phyloP scores from a whole-genome alignment of 1,140 invertebrate species.

The Nephila pilipes region DNA sequence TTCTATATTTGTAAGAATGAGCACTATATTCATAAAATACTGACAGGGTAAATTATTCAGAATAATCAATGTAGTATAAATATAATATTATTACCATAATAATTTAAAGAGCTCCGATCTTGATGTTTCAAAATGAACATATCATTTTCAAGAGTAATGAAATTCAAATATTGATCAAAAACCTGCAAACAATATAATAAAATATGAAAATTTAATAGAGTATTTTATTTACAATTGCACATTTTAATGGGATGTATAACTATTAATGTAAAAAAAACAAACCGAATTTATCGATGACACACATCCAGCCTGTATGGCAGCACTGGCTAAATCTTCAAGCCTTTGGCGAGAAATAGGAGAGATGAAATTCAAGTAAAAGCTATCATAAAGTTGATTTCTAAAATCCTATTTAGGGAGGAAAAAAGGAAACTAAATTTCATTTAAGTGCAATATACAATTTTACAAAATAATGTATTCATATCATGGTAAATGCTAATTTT shows the following conservation, averaged over 20 bases:
- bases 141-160: constrained; percentile 98
- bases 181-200: constrained; percentile 83
- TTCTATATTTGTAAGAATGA: too few species aligned
- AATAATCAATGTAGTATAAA: neutral
- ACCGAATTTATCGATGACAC: constrained; percentile 95
- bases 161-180: constrained; percentile 99
- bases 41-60: too few species aligned
- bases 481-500: too few species aligned
- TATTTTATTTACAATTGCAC: neutral
- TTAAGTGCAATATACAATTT: neutral
- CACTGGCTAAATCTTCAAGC: constrained; percentile 96
- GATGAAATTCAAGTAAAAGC: constrained; percentile 98
- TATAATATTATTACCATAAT: constrained; percentile 87
- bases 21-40: too few species aligned
- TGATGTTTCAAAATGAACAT: constrained; percentile 97
- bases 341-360: constrained; percentile 96
- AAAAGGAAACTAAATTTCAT: neutral
- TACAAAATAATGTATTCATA: neutral
- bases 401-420: constrained; percentile 83
- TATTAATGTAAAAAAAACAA: constrained; percentile 52
- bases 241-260: neutral
- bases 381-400: constrained; percentile 94
- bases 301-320: constrained; percentile 93
- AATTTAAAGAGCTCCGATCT: constrained; percentile 93
- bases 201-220: neutral